Conservation (phyloP, 2,113 vertebrate genomes). For the Anolis sagrei region DNA sequence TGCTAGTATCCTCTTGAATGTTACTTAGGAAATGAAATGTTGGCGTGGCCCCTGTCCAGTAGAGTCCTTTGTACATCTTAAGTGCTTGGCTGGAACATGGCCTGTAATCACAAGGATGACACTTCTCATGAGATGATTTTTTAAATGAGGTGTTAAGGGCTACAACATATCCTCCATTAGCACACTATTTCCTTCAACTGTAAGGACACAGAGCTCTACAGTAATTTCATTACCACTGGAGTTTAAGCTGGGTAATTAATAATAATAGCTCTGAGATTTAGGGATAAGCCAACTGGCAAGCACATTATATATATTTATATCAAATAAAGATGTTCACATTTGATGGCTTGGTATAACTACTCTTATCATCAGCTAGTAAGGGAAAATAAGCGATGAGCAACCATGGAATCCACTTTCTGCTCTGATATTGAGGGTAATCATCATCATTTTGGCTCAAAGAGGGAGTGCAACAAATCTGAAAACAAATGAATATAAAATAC, state of each 20-base stretch:
- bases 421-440: background rate
- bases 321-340: background rate
- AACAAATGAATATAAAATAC: too few relatives aligned
- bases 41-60: background rate
- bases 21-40: too few relatives aligned
- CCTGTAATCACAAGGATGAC: background rate
- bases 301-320: background rate
- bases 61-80: background rate
- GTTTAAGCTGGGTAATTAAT: conserved; percentile 28
- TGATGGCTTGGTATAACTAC: background rate
- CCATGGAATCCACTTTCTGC: background rate
- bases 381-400: background rate
- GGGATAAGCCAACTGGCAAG: conserved; percentile 8
- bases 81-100: background rate
- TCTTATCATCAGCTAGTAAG: background rate
- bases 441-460: too few relatives aligned
- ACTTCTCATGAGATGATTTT: background rate
- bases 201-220: background rate
- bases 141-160: conserved; percentile 16
- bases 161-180: background rate
- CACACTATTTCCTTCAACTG: background rate
- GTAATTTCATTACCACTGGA: conserved; percentile 7
- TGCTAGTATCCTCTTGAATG: background rate
- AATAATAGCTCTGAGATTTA: background rate
- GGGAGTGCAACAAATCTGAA: too few relatives aligned